phyloP scores from a whole-genome alignment of 2,797 vertebrate species.

The Poecilia gillii region DNA sequence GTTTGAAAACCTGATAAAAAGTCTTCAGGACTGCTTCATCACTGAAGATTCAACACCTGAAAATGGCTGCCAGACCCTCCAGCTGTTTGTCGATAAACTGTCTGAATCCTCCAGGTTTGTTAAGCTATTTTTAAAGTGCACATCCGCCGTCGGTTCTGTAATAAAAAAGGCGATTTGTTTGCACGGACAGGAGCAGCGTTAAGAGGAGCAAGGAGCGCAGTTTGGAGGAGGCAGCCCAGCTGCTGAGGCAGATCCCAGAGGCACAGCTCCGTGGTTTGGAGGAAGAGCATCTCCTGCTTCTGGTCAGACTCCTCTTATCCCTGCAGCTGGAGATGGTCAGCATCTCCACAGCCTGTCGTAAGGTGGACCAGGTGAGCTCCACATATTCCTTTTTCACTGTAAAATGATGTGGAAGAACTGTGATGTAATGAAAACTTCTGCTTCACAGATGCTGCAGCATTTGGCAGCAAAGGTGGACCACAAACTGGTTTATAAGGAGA shows the following conservation, averaged over 20 bases:
- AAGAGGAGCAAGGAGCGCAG: conserved; percentile 85
- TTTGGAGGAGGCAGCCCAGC: conserved; percentile 83
- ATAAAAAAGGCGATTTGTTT: not conserved
- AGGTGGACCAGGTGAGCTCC: conserved; percentile 85
- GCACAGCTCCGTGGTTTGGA: conserved; percentile 59
- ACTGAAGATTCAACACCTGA: conserved; percentile 22
- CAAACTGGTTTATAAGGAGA: conserved; percentile 74
- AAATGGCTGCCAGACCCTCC: conserved; percentile 39
- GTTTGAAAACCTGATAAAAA: conserved; percentile 60
- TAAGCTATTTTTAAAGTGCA: not conserved
- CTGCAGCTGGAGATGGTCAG: conserved; percentile 80
- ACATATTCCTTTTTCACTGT: not conserved
- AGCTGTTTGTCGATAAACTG: conserved; percentile 61
- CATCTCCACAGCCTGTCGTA: conserved; percentile 85
- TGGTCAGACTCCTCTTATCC: conserved; percentile 81
- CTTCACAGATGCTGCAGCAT: conserved; percentile 79
- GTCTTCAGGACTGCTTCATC: conserved; percentile 51
- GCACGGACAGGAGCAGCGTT: conserved; percentile 71
- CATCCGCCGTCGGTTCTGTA: not conserved
- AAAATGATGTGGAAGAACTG: not conserved
- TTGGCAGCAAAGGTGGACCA: conserved; percentile 71
- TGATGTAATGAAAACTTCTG: not conserved
- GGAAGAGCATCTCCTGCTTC: conserved; percentile 60
- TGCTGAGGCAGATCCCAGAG: conserved; percentile 67
- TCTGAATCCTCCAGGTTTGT: conserved; percentile 75